These are phyloP conservation scores for Sceloporus undulatus DNA, from an alignment of 2,113 vertebrate species.

Conservation along the genomic window DNA sequence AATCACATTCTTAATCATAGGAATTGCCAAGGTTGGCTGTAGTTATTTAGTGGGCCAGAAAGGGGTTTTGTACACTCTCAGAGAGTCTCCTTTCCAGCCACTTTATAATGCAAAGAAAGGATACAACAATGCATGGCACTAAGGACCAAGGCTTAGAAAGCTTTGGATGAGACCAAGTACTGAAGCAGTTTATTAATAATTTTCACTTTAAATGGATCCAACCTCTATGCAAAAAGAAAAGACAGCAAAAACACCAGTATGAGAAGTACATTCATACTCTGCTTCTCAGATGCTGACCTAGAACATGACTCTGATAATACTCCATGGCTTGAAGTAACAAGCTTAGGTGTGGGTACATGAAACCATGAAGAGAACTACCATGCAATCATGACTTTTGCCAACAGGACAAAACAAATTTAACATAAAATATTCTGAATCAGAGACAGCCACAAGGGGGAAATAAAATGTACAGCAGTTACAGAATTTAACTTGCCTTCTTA, in stretches of 20 bases:
- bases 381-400: conserved; percentile 1
- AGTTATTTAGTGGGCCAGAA: background rate
- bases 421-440: background rate
- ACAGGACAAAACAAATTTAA: background rate
- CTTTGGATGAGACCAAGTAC: background rate
- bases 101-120: background rate
- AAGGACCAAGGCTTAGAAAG: background rate
- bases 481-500: conserved; percentile 85
- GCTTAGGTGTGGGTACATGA: background rate
- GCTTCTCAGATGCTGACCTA: background rate
- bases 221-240: background rate
- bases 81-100: background rate
- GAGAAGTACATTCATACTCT: background rate
- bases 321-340: background rate
- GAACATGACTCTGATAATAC: background rate
- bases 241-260: background rate
- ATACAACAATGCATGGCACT: background rate
- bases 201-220: background rate
- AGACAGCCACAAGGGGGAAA: accelerated
- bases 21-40: too few relatives aligned
- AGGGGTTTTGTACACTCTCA: background rate
- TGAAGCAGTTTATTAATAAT: background rate
- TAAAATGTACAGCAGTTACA: background rate
- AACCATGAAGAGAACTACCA: too few relatives aligned
- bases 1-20: background rate